Evolutionary conservation across 1,140 invertebrate genomes (phyloP), one percentile per base, ranked within the genome.

Genomic region (Aphidius ervi): DNA sequence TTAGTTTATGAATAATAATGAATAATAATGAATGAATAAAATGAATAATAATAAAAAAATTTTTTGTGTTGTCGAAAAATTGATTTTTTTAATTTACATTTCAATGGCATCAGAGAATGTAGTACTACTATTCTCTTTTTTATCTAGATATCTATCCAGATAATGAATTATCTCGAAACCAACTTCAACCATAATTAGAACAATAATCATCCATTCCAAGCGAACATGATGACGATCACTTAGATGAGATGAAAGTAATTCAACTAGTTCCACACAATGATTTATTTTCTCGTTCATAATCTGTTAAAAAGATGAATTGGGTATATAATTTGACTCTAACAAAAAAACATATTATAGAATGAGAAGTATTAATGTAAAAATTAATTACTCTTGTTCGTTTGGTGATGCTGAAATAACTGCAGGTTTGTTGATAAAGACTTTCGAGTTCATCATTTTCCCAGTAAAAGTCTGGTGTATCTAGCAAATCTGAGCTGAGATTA

Each of bases 391-490:
- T 88, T 37, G 94, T 97, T 58, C 95, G 82, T 68, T 91, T 87
- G 0, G 85, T 75, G 56, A 97, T 93, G 68, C 86, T 91, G 65
- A 97, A 91, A 81, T 97, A 91, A 23, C 84, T 83, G 62, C 88
- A 92, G 0, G 88, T 90, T 69, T 88, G 86, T 54, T 87, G 82
- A 73, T 95, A 98, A 1, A 97, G 76, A 0, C 71, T 79, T 82
- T 97, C 95, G 5, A 97, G 81, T 46, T 90, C 82, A 68, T 96
- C 92, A 55, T 92, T 84, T 67, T 98, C 95, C 95, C 96, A 98
- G 74, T 98, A 98, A 78, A 97, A 97, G 79, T 98, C 96, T 0
- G 96, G 95, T 0, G 91, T 94, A 74, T 97, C 95, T 46, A 98
- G 74, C 6, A 97, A 80, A 79, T 98, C 95, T 0, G 95, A 97